These are phyloP conservation scores for Myxocyprinus asiaticus DNA, from an alignment of 2,113 vertebrate species.

Conservation along the genomic window DNA sequence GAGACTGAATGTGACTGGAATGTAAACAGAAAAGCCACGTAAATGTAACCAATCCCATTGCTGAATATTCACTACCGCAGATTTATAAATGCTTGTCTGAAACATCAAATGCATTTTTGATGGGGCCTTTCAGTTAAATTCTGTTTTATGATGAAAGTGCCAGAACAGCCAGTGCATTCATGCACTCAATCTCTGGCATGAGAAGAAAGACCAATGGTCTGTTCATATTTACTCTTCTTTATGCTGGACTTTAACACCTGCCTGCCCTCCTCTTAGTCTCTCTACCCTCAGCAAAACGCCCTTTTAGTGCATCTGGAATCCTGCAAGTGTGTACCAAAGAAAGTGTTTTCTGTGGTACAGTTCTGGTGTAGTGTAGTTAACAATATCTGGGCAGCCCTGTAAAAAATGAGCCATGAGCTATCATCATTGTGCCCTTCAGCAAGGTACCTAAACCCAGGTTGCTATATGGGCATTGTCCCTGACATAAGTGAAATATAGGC, in stretches of 20 bases:
- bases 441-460: not conserved
- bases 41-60: not conserved
- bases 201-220: constrained; percentile 37
- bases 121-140: too few relatives aligned
- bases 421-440: not conserved
- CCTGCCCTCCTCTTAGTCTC: not conserved
- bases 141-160: constrained; percentile 58
- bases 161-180: constrained; percentile 54
- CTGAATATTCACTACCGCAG: constrained; percentile 4
- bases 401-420: not conserved
- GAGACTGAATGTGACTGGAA: not conserved
- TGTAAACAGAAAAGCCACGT: not conserved
- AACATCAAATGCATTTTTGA: constrained; percentile 55
- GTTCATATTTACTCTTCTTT: constrained; percentile 38
- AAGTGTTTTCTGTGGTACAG: not conserved
- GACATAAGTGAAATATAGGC: too few relatives aligned
- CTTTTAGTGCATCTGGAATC: not conserved
- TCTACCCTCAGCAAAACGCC: not conserved
- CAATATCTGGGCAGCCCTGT: too few relatives aligned
- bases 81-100: constrained; percentile 54
- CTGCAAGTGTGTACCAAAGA: not conserved
- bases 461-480: too few relatives aligned
- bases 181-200: constrained; percentile 44
- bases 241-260: constrained; percentile 31
- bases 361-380: too few relatives aligned